Base-by-base conservation (phyloP, 2,113 vertebrate species). In the Argyrosomus japonicus region DNA sequence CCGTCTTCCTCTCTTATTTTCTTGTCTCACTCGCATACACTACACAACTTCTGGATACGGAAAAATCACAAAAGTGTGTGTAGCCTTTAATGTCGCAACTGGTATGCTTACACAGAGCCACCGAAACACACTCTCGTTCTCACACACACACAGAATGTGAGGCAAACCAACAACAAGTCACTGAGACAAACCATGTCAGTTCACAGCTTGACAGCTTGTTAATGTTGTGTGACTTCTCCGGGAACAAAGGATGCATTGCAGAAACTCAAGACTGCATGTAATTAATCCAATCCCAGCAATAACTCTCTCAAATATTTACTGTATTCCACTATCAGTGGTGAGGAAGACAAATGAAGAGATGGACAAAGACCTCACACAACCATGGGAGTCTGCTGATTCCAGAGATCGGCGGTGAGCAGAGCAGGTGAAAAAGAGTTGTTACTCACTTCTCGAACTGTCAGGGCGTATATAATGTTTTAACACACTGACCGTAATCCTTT, bases 251-350 rank as follows among this genome's bases (percentile, higher is more conserved):
- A 82, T 73, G 78, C 81, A 88, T 87, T 85, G 76, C 85, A 83
- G 82, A 87, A 88, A 87, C 88, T 73, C 83, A 89, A 85, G 75
- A 82, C 86, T 75, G 84, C 83, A 83, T 86, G 88, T 81, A 77
- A 91, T 91, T 87, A 89, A 92, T 91, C 61, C 84, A 74, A 89
- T 88, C 72, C 80, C 25, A 29, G 87, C 87, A 89, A 93, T 89
- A 92, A 92, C 79, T 89, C 87, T 74, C 70, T 90, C 76, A 86
- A 93, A 92, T 92, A 91, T 94, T 89, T 93, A 88, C 78, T 74
- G 72, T 81, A 83, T 77, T 87, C 69, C 14, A 5, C 83, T 79
- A 83, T 88, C 79, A 58, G 71, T 14, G 77, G 58, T 68, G 82
- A 81, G 75, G 43, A 79, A 81, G 79, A 89, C 87, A 82, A 81